A percentile compares a stretch with the other conserved stretches of the same genome.
phyloP scores from a whole-genome alignment of 2,888 invertebrate species.

The Psylliodes chrysocephalus region DNA sequence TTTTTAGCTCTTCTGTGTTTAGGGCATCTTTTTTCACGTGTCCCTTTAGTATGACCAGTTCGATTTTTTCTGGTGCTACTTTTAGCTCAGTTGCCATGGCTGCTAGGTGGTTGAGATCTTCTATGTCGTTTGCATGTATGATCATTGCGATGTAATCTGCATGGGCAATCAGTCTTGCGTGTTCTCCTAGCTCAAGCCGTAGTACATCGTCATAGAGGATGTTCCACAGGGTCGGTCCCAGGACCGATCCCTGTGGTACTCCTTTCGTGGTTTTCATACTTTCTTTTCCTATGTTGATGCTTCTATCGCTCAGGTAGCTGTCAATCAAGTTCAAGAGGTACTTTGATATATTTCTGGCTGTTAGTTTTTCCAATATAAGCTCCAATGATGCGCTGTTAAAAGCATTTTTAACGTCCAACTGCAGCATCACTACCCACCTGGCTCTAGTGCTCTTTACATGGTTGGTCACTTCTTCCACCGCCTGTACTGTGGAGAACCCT shows the following conservation, averaged over 20 bases:
- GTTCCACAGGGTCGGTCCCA: neutral
- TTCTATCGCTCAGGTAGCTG: neutral
- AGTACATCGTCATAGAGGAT: neutral
- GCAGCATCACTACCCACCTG: neutral
- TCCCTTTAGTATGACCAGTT: neutral
- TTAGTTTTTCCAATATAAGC: neutral
- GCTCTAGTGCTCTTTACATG: neutral
- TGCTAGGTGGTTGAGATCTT: neutral
- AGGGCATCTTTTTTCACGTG: too few relatives aligned
- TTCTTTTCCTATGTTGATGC: neutral
- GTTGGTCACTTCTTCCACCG: neutral
- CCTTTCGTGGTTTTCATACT: neutral
- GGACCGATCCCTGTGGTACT: neutral
- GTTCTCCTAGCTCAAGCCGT: too few relatives aligned
- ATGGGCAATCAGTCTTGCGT: neutral
- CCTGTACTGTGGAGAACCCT: neutral
- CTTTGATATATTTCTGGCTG: neutral
- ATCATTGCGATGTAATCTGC: neutral
- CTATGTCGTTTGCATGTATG: neutral
- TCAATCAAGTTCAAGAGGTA: neutral
- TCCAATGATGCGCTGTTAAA: neutral
- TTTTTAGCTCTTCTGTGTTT: neutral
- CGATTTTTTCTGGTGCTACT: neutral
- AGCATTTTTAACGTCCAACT: neutral
- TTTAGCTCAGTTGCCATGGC: neutral